Conservation (phyloP, 2,797 vertebrate genomes). For the Epinephelus malabaricus region DNA sequence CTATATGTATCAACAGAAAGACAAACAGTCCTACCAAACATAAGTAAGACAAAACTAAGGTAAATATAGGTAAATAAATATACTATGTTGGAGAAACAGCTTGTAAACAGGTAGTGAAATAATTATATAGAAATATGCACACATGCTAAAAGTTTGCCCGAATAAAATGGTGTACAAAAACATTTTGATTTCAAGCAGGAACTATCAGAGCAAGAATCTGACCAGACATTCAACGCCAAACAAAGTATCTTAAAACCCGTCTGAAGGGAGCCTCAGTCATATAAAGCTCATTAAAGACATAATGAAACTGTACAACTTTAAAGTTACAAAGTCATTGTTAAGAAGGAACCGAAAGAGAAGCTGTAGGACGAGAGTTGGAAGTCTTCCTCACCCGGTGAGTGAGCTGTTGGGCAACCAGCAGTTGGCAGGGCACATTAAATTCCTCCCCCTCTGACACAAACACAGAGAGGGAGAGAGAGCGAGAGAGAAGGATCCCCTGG, state of each 20-base stretch:
- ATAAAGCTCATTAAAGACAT: not conserved
- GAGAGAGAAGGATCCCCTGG: slow-evolving; percentile 71
- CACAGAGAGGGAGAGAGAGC: slow-evolving; percentile 21
- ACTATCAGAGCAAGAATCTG: too few relatives aligned
- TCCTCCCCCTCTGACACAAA: slow-evolving; percentile 52
- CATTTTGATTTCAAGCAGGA: too few relatives aligned
- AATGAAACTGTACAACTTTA: not conserved
- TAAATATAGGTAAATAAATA: too few relatives aligned
- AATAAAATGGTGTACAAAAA: too few relatives aligned
- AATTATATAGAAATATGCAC: too few relatives aligned
- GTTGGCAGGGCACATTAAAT: slow-evolving; percentile 46
- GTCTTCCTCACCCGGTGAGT: slow-evolving; percentile 30
- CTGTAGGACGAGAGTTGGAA: not conserved
- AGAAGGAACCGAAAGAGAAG: slow-evolving; percentile 33
- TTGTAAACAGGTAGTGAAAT: too few relatives aligned
- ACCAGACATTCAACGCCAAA: not conserved
- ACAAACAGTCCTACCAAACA: too few relatives aligned
- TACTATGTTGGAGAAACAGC: too few relatives aligned
- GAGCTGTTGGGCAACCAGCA: slow-evolving; percentile 65
- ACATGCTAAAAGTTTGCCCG: too few relatives aligned
- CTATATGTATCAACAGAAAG: too few relatives aligned
- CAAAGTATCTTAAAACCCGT: not conserved
- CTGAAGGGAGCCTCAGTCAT: not conserved
- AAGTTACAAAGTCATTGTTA: not conserved
- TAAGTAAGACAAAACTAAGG: too few relatives aligned